Conservation (phyloP, 1,140 invertebrate species). For the Rhopalosiphum maidis region DNA sequence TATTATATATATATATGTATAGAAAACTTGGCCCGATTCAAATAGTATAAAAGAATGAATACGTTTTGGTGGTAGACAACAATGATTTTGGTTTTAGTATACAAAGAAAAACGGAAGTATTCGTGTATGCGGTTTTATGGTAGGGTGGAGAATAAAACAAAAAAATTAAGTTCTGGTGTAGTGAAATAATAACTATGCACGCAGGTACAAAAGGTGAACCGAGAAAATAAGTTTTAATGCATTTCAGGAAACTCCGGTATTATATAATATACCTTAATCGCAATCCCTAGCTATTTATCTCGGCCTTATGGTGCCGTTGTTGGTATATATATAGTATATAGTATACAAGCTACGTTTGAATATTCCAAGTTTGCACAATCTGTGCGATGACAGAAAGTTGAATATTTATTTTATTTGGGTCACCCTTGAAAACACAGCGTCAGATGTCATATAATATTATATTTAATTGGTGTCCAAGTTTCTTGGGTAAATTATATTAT, state of each 20-base stretch:
- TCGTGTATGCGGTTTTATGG: not conserved
- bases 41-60: slow-evolving; percentile 19
- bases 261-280: not conserved
- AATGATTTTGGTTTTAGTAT: not conserved
- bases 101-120: slow-evolving; percentile 24
- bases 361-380: not conserved
- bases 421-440: not conserved
- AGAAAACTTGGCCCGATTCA: slow-evolving; percentile 4
- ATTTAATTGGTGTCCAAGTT: not conserved
- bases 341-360: not conserved
- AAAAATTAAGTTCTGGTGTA: not conserved
- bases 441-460: not conserved
- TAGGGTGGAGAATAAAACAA: slow-evolving; percentile 7
- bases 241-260: not conserved
- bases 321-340: not conserved
- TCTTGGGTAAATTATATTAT: not conserved
- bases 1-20: not conserved
- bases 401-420: not conserved
- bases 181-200: not conserved
- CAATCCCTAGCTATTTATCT: not conserved
- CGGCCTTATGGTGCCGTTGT: not conserved
- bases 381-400: not conserved
- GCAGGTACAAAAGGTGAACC: not conserved
- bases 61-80: slow-evolving; percentile 2
- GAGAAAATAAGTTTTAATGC: slow-evolving; percentile 28